phyloP scores from a whole-genome alignment of 30 jellyfish, hydroid and myxozoan species.

The Chrysaora quinquecirrha region DNA sequence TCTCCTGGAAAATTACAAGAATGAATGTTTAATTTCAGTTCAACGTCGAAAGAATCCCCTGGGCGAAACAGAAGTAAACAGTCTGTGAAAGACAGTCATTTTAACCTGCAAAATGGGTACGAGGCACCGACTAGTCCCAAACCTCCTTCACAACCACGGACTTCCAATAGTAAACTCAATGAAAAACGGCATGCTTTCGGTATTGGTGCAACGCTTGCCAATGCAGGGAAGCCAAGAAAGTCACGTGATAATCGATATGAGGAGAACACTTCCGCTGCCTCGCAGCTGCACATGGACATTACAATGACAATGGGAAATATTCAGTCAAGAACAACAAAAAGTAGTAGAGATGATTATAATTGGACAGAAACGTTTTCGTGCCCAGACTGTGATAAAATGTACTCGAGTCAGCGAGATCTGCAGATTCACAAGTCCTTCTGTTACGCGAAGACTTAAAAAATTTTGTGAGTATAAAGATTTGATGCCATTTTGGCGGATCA shows the following conservation, averaged over 20 bases:
- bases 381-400: conserved; percentile 89
- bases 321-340: neutral
- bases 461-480: too few species aligned
- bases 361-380: conserved; percentile 53
- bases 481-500: too few species aligned
- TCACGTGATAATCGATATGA: neutral
- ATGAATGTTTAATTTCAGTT: too few species aligned
- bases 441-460: conserved; percentile 63
- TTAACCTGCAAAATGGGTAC: neutral
- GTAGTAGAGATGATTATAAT: neutral
- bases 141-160: conserved; percentile 87
- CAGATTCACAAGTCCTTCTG: conserved; percentile 86
- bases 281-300: neutral
- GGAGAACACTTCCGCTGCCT: neutral
- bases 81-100: neutral
- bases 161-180: conserved; percentile 59
- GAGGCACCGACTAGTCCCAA: conserved; percentile 65
- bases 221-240: conserved; percentile 1
- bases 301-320: neutral
- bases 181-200: conserved; percentile 59
- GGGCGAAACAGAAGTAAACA: neutral
- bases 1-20: too few species aligned
- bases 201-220: conserved; percentile 39
- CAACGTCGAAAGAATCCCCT: too few species aligned
- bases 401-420: conserved; percentile 62